Evolutionary conservation across 2,113 vertebrate species (phyloP).

Genomic region (Mesitornis unicolor): DNA sequence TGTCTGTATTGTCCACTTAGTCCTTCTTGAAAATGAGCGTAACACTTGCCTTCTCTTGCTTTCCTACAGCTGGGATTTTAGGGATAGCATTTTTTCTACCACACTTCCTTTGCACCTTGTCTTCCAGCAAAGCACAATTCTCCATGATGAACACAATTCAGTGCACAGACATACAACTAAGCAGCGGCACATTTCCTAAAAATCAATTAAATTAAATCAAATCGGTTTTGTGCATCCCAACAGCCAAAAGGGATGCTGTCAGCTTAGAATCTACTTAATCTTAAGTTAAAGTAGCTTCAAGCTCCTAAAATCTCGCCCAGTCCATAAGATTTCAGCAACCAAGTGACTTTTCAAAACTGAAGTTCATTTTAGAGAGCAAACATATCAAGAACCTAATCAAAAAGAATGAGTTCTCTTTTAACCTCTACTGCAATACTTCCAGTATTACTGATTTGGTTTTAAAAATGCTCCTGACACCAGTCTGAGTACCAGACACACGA

Average conservation of each 20-base stretch:
- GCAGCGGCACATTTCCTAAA: not conserved
- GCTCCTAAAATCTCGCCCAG: not conserved
- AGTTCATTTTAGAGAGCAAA: not conserved
- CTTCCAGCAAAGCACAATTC: not conserved
- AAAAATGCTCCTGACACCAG: not conserved
- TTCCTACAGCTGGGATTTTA: not conserved
- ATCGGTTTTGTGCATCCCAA: not conserved
- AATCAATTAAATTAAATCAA: not conserved
- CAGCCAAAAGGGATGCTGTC: not conserved
- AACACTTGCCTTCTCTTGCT: not conserved
- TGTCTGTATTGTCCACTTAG: not conserved
- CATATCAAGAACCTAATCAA: not conserved
- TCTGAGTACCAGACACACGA: rapidly evolving
- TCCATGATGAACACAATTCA: not conserved
- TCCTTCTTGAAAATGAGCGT: not conserved
- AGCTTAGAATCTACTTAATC: not conserved
- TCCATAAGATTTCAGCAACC: not conserved
- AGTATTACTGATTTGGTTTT: not conserved
- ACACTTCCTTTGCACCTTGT: not conserved
- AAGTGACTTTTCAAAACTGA: not conserved
- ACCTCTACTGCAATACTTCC: not conserved
- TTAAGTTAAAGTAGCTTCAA: not conserved
- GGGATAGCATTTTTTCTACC: rapidly evolving
- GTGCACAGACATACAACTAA: not conserved
- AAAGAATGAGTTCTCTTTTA: not conserved